Conservation (phyloP, 2,797 vertebrate genomes). For the Craterocephalus amniculus region DNA sequence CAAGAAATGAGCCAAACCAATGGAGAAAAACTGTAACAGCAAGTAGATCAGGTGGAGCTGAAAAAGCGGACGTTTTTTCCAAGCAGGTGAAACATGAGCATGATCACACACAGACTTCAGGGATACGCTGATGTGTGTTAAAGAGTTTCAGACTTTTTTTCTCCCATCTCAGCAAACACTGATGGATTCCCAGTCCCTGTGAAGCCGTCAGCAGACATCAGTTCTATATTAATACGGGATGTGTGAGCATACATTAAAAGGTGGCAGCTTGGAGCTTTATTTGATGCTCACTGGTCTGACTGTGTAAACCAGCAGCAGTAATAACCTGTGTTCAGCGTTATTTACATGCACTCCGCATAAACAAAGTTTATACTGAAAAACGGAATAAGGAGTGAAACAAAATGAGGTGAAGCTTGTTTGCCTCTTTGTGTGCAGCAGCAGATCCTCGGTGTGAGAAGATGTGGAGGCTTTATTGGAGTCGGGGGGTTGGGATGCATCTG, state of each 20-base stretch:
- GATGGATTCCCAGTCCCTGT: neutral
- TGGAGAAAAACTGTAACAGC: no score
- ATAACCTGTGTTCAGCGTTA: neutral
- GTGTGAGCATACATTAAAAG: slow-evolving; percentile 13
- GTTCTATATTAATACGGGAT: slow-evolving; percentile 6
- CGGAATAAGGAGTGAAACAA: no score
- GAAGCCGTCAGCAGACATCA: neutral
- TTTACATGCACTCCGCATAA: neutral
- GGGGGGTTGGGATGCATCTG: slow-evolving; percentile 66
- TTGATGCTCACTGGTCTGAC: neutral
- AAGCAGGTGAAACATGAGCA: no score
- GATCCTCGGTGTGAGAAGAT: slow-evolving; percentile 33
- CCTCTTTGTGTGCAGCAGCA: slow-evolving; percentile 54
- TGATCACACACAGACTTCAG: neutral
- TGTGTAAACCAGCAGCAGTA: neutral
- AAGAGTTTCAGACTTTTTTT: neutral
- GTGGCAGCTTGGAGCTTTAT: slow-evolving; percentile 3
- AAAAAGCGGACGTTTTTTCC: no score
- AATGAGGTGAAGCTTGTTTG: neutral
- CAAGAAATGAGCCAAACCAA: no score
- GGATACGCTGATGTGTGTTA: neutral
- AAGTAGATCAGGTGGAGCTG: no score
- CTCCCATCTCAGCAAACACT: fast-evolving
- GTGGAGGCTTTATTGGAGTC: slow-evolving; percentile 64
- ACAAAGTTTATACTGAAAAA: no score